Percentiles rank a stretch among this genome's conserved stretches.
phyloP scores from a whole-genome alignment of 2,888 invertebrate species.

The Yponomeuta sedellus region DNA sequence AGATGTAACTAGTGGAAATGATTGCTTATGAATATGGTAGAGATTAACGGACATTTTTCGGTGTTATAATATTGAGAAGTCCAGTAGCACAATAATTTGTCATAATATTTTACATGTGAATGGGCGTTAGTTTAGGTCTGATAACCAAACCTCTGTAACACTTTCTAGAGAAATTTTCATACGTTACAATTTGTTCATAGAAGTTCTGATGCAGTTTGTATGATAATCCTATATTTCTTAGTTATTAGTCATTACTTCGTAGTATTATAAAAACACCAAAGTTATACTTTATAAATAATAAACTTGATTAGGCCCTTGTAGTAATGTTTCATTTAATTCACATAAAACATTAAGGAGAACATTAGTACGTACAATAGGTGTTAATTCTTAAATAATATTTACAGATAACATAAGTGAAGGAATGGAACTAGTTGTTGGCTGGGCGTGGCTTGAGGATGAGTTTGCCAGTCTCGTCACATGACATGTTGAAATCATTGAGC shows the following conservation, averaged over 20 bases:
- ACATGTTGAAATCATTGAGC: slow-evolving; percentile 97
- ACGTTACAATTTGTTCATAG: slow-evolving; percentile 35
- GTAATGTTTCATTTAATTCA: slow-evolving; percentile 43
- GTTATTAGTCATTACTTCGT: slow-evolving; percentile 60
- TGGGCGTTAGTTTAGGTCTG: background rate
- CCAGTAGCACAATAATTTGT: slow-evolving; percentile 6
- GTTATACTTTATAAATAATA: slow-evolving; percentile 57
- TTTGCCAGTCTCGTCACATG: slow-evolving; percentile 97
- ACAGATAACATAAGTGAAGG: slow-evolving; percentile 28
- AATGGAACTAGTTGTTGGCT: slow-evolving; percentile 41
- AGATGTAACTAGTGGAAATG: slow-evolving; percentile 27
- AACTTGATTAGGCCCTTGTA: slow-evolving; percentile 68
- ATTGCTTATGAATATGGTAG: slow-evolving; percentile 8
- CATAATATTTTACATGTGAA: slow-evolving; percentile 1
- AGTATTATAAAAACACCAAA: slow-evolving; percentile 75
- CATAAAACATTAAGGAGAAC: slow-evolving; percentile 14
- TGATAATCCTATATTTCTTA: slow-evolving; percentile 49
- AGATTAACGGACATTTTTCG: background rate
- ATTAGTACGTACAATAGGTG: background rate
- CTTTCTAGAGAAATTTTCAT: slow-evolving; percentile 14
- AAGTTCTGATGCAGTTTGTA: slow-evolving; percentile 45
- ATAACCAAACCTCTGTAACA: background rate
- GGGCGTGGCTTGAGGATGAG: slow-evolving; percentile 94
- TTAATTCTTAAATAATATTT: slow-evolving; percentile 56
- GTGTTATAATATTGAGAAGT: background rate